A percentile compares a stretch with the other conserved stretches of the same genome.
These are phyloP conservation scores for Tachysurus fulvidraco DNA, from an alignment of 2,113 vertebrate species.

Conservation along the genomic window DNA sequence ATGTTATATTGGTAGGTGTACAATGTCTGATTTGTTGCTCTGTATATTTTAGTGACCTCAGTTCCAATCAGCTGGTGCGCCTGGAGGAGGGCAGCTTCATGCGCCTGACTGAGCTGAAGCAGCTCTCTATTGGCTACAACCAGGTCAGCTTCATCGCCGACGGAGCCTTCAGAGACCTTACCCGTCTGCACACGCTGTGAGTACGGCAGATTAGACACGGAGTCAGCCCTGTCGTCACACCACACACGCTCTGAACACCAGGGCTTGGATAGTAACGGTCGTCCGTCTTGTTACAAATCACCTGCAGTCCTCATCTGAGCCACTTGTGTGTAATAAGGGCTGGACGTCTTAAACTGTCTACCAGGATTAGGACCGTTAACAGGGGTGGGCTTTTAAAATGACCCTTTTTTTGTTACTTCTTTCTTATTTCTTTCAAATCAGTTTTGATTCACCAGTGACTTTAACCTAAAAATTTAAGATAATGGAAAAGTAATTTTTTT, in stretches of 20 bases:
- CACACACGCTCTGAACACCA: neutral
- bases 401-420: no score
- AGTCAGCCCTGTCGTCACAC: neutral
- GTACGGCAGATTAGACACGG: constrained; percentile 17
- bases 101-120: constrained; percentile 83
- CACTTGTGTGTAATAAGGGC: neutral
- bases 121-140: constrained; percentile 88
- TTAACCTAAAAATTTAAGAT: neutral
- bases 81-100: constrained; percentile 92
- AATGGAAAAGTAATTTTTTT: neutral
- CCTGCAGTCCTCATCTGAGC: neutral
- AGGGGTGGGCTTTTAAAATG: neutral
- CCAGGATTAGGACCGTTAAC: neutral
- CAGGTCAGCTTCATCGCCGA: constrained; percentile 92
- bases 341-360: neutral
- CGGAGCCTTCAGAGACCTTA: constrained; percentile 90
- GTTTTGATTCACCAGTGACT: neutral
- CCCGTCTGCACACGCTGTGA: constrained; percentile 77
- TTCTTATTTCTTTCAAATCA: no score
- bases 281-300: neutral
- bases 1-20: no score
- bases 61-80: constrained; percentile 85
- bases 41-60: constrained; percentile 79
- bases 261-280: neutral
- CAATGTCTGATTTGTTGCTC: neutral